Percentiles rank a stretch among this genome's conserved stretches.
Conservation (phyloP, 2,113 vertebrate species). For the Syngnathus floridae region DNA sequence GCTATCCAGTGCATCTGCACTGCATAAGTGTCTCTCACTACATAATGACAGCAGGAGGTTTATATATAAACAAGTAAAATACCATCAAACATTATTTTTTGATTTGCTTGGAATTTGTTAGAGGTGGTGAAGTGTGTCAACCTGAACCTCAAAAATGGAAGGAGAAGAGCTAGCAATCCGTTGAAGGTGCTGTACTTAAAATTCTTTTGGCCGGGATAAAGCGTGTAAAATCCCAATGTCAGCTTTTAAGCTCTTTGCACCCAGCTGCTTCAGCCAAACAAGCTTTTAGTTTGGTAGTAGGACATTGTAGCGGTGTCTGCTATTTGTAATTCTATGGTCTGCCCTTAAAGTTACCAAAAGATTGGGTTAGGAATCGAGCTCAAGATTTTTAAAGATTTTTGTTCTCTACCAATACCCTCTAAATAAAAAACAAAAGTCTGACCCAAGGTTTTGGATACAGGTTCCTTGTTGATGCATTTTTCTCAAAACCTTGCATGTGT, state of each 20-base stretch:
- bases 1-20: conserved; percentile 63
- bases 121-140: conserved; percentile 54
- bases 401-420: too few species aligned
- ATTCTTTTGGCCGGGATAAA: conserved; percentile 26
- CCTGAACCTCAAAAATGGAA: conserved; percentile 40
- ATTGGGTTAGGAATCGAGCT: conserved; percentile 14
- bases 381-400: too few species aligned
- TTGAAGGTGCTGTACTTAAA: conserved; percentile 55
- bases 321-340: conserved; percentile 19
- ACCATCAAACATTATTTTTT: conserved; percentile 39
- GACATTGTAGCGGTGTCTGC: conserved; percentile 23
- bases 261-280: conserved; percentile 41
- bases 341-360: conserved; percentile 22
- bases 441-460: too few species aligned
- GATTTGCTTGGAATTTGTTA: conserved; percentile 56
- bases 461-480: too few species aligned
- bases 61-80: conserved; percentile 4
- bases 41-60: conserved; percentile 24
- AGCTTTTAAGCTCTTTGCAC: conserved; percentile 46
- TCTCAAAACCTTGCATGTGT: too few species aligned
- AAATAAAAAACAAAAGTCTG: too few species aligned
- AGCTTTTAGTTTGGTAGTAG: conserved; percentile 43
- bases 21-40: conserved; percentile 21
- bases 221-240: conserved; percentile 27
- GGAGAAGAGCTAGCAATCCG: conserved; percentile 52